Base-by-base conservation (phyloP, 2,888 invertebrate genomes). In the Physocephala rufipes region DNA sequence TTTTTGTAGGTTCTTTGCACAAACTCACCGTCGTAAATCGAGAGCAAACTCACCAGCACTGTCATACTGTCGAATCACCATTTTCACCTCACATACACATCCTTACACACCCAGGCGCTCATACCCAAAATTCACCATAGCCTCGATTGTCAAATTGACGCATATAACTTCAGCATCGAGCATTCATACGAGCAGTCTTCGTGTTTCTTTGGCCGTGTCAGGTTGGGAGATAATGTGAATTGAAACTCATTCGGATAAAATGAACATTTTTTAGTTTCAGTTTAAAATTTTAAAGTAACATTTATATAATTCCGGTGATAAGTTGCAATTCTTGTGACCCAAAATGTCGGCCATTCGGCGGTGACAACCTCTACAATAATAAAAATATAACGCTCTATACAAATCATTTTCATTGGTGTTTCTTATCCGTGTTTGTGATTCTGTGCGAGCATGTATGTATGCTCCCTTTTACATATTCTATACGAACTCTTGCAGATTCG, bases 171-270 rank as follows among this genome's bases (percentile, higher is more conserved):
- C 61, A 16, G 62, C 2, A 43, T 49, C 36, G 53, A 61, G 62
- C 68, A 24, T 43, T 68, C 68, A 62, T 49, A 36, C n/a, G 7
- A 49, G 24, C 58, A 68, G 68, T 68, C 68, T 68, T 68, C 68
- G 68, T 68, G 51, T 68, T 62, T 21, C 49, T 62, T 58, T 62
- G 24, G 68, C 16, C 49, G 28, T 49, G 68, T 62, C 15, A 51
- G 68, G 67, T 67, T 43, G 67, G 15, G 9, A 26, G 24, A 30
- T 21, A 49, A 26, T 9, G n/a, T n/a, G 26, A 59, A 30, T 19
- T 13, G 26, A 47, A 12, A n/a, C n/a, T 36, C 7, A 36, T n/a
- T 13, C n/a, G 16, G 36, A 9, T 36, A 5, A n/a, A 30, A 7
- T 55, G 16, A 24, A 55, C n/a, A n/a, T n/a, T 55, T 26, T 26